Base-by-base conservation (phyloP, 2,888 invertebrate species). In the Phalangium opilio region DNA sequence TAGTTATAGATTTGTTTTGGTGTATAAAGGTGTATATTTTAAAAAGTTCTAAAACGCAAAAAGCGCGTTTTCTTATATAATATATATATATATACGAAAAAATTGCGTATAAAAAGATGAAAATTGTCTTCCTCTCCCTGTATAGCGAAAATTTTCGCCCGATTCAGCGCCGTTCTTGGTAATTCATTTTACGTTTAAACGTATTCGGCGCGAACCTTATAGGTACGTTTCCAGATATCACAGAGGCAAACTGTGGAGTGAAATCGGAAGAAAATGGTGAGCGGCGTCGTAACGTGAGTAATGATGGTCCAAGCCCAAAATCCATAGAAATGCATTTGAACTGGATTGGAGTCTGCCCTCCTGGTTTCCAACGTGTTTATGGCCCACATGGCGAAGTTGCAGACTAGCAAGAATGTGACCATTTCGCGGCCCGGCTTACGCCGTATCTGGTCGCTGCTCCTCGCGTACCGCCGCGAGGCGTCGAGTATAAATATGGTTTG, bases 301-400 rank as follows among this genome's bases (percentile, higher is more conserved):
- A 91, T 89, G 51, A 91, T 87, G 12, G 89, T 87, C 90, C 90
- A 91, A 32, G 87, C 87, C 87, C 87, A 89, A 35, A 85, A 70
- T 0, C 89, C 89, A 61, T 87, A 90, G 68, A 91, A 90, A 62
- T 85, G 81, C 55, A 89, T 68, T 66, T 91, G 90, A 39, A 89
- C 82, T 8, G 89, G 89, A 65, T 89, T 85, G 5, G 86, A 86
- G 62, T 89, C 87, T 0, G 89, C 84, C 18, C 87, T 73, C 1
- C 85, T 84, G 60, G 89, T 89, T 65, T 90, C 89, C 61, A 91
- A 69, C 1, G 89, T 89, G 62, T 87, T 89, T 54, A 93, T 84
- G 8, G 86, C 84, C 61, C 61, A 61, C 60, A 61, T 58, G 2
- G 66, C 65, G 41, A 67, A 62, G 51, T 69, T 69, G 48, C 62